These are phyloP conservation scores for Pyralis farinalis DNA, from an alignment of 2,888 invertebrate species.

Conservation along the genomic window DNA sequence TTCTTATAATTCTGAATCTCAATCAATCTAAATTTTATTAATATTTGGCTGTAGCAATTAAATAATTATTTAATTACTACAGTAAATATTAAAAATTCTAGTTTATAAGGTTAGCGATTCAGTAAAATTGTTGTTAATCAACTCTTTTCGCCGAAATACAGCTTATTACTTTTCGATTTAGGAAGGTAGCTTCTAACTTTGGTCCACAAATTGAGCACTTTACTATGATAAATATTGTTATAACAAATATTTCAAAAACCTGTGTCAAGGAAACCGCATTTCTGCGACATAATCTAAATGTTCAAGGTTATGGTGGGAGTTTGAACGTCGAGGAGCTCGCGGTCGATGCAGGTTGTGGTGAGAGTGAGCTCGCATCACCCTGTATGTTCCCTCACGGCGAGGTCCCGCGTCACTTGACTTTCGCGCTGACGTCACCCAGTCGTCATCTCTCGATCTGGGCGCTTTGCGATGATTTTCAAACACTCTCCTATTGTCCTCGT, in stretches of 20 bases:
- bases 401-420: slow-evolving; percentile 66
- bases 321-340: slow-evolving; percentile 77
- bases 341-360: slow-evolving; percentile 83
- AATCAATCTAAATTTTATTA: too few species aligned
- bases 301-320: slow-evolving; percentile 84
- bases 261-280: slow-evolving; percentile 83
- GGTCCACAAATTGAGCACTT: slow-evolving; percentile 77
- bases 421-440: slow-evolving; percentile 47
- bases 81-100: too few species aligned
- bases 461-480: slow-evolving; percentile 62
- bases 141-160: background rate
- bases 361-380: slow-evolving; percentile 80
- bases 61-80: background rate
- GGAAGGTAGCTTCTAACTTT: slow-evolving; percentile 57
- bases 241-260: slow-evolving; percentile 33
- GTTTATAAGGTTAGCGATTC: too few species aligned
- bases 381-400: slow-evolving; percentile 68
- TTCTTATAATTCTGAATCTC: too few species aligned
- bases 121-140: too few species aligned
- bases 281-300: slow-evolving; percentile 83
- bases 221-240: slow-evolving; percentile 40
- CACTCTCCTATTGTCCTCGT: slow-evolving; percentile 57
- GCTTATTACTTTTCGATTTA: slow-evolving; percentile 16
- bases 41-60: background rate
- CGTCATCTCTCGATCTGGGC: slow-evolving; percentile 53